phyloP scores from a whole-genome alignment of 2,888 invertebrate species.

The Caradrina clavipalpis region DNA sequence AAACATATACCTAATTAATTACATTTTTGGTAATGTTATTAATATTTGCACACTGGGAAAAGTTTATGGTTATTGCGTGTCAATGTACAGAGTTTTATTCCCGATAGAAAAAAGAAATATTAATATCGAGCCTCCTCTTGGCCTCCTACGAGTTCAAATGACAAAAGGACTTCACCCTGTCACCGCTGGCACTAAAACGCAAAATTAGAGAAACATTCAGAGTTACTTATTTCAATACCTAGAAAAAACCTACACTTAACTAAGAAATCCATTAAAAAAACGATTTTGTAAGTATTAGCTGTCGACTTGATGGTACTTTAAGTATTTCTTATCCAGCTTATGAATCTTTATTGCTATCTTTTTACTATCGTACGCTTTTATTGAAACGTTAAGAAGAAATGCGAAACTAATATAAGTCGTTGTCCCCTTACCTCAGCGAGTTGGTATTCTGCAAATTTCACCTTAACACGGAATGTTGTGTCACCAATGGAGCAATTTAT shows the following conservation, averaged over 20 bases:
- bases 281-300: slow-evolving; percentile 10
- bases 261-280: slow-evolving; percentile 12
- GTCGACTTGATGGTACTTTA: slow-evolving; percentile 42
- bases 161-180: neutral
- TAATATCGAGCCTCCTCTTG: neutral
- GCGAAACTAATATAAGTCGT: slow-evolving; percentile 62
- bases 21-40: slow-evolving; percentile 50
- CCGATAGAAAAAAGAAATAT: slow-evolving; percentile 45
- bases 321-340: slow-evolving; percentile 61
- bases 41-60: slow-evolving; percentile 51
- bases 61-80: slow-evolving; percentile 55
- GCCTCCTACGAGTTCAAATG: neutral
- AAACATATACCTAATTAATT: slow-evolving; percentile 29
- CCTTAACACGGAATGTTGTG: slow-evolving; percentile 64
- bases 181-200: neutral
- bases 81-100: slow-evolving; percentile 53
- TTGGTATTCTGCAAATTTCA: slow-evolving; percentile 64
- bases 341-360: slow-evolving; percentile 75
- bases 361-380: slow-evolving; percentile 73
- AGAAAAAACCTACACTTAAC: neutral
- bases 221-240: neutral
- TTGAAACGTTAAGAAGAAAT: slow-evolving; percentile 68
- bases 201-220: neutral
- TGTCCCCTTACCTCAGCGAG: slow-evolving; percentile 70
- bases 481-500: slow-evolving; percentile 67